A percentile compares a stretch with the other conserved stretches of the same genome.
Evolutionary conservation across 2,797 vertebrate species (phyloP).

Genomic region (Karalla daura): DNA sequence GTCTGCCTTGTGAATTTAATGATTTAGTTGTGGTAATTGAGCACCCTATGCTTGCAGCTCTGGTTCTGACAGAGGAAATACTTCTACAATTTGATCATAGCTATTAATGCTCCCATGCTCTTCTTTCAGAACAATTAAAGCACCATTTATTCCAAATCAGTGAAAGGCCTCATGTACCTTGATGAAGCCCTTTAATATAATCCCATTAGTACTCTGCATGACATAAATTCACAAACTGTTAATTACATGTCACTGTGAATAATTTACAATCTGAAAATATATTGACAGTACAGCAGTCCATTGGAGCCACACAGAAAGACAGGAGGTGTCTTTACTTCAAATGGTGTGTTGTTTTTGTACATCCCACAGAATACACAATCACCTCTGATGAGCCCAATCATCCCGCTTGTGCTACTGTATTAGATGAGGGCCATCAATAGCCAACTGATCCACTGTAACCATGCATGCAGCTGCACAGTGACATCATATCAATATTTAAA

Average conservation of each 20-base stretch:
- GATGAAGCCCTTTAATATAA: conserved; percentile 80
- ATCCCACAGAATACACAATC: conserved; percentile 77
- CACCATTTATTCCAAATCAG: conserved; percentile 60
- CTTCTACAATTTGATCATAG: conserved; percentile 20
- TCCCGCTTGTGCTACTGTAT: conserved; percentile 78
- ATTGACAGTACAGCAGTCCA: conserved; percentile 54
- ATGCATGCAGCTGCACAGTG: conserved; percentile 84
- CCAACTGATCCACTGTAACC: conserved; percentile 86
- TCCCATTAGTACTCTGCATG: conserved; percentile 72
- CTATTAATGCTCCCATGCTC: not conserved
- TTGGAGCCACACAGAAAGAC: conserved; percentile 43
- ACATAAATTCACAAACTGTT: conserved; percentile 76
- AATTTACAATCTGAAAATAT: conserved; percentile 76
- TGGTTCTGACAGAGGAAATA: not conserved
- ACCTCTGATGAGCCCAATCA: conserved; percentile 88
- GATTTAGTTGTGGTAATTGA: not conserved
- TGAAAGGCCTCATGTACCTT: conserved; percentile 67
- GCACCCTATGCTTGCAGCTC: not conserved
- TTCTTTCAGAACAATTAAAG: conserved; percentile 43
- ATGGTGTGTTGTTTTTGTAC: conserved; percentile 66
- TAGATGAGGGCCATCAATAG: conserved; percentile 83
- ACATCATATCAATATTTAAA: conserved; percentile 97
- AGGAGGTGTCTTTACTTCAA: conserved; percentile 54
- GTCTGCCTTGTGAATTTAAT: conserved; percentile 10
- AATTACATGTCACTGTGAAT: conserved; percentile 77